Conservation (phyloP, 2,888 invertebrate species). For the Callyntrura sp. region DNA sequence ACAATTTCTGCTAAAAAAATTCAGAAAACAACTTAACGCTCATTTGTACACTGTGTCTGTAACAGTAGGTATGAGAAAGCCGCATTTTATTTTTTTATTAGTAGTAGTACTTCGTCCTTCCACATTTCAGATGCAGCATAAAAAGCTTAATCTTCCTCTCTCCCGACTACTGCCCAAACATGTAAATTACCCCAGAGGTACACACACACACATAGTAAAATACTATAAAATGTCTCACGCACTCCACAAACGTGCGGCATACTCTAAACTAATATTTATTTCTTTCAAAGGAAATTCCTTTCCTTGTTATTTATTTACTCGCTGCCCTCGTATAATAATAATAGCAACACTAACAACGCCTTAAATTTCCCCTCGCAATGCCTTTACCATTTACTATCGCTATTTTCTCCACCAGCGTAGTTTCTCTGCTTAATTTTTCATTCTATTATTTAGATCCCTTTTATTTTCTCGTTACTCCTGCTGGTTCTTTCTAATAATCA, state of each 20-base stretch:
- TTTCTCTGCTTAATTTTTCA: not conserved
- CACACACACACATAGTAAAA: not conserved
- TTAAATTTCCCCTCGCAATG: too few species aligned
- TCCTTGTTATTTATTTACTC: constrained; percentile 18
- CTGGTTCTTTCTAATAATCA: not conserved
- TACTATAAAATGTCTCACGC: not conserved
- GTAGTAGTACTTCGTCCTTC: not conserved
- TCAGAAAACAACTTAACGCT: too few species aligned
- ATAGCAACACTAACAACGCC: too few species aligned
- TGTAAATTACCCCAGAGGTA: too few species aligned
- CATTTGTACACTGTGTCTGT: too few species aligned
- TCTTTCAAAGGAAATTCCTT: not conserved
- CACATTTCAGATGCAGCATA: not conserved
- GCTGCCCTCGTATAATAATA: not conserved
- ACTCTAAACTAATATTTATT: not conserved
- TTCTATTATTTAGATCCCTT: constrained; percentile 4
- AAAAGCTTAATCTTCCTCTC: not conserved
- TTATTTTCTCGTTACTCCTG: not conserved
- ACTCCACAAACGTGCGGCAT: not conserved
- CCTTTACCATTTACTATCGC: too few species aligned
- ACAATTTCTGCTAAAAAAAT: too few species aligned
- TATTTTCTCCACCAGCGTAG: not conserved
- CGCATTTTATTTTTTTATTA: constrained; percentile 8
- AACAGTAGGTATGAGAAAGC: constrained; percentile 12
- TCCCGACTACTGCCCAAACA: too few species aligned